Percentiles rank a stretch among this genome's conserved stretches.
Evolutionary conservation across 2,113 vertebrate species (phyloP).

Genomic region (Acanthochromis polyacanthus): DNA sequence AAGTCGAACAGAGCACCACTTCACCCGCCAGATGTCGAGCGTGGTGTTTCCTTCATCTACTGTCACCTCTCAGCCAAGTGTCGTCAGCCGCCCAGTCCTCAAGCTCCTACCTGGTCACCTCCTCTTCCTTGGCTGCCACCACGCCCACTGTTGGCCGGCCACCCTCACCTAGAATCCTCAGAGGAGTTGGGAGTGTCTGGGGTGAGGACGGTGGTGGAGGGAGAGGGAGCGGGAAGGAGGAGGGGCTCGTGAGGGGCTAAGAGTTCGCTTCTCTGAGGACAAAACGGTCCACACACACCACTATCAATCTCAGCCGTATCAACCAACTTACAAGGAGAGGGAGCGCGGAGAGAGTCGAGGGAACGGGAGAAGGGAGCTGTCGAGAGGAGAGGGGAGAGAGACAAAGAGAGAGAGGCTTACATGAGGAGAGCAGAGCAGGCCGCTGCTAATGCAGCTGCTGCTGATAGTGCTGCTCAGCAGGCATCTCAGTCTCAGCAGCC

Average conservation of each 20-base stretch:
- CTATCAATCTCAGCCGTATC: slow-evolving; percentile 83
- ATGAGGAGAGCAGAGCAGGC: slow-evolving; percentile 78
- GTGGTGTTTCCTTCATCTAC: slow-evolving; percentile 79
- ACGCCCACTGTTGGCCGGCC: slow-evolving; percentile 80
- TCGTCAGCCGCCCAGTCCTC: slow-evolving; percentile 77
- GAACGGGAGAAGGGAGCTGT: slow-evolving; percentile 73
- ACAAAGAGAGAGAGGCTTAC: slow-evolving; percentile 78
- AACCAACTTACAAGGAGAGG: slow-evolving; percentile 71
- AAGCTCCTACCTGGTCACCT: slow-evolving; percentile 86
- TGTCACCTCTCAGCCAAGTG: slow-evolving; percentile 75
- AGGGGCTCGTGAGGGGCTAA: slow-evolving; percentile 82
- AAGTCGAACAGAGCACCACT: slow-evolving; percentile 83
- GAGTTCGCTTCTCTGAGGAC: slow-evolving; percentile 89
- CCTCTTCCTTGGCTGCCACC: slow-evolving; percentile 86
- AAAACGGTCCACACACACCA: slow-evolving; percentile 86
- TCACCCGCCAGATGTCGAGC: slow-evolving; percentile 80
- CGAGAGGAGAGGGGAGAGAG: slow-evolving; percentile 76
- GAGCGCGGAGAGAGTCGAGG: slow-evolving; percentile 75
- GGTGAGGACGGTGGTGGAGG: slow-evolving; percentile 69
- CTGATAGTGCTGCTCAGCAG: slow-evolving; percentile 60
- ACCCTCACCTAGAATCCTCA: slow-evolving; percentile 81
- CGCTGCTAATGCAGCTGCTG: slow-evolving; percentile 30
- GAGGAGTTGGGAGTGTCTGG: slow-evolving; percentile 78
- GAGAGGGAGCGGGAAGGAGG: slow-evolving; percentile 82
- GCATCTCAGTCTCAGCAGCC: slow-evolving; percentile 74